Base-by-base conservation (phyloP, 2,888 invertebrate species). In the Capitulum mitella region DNA sequence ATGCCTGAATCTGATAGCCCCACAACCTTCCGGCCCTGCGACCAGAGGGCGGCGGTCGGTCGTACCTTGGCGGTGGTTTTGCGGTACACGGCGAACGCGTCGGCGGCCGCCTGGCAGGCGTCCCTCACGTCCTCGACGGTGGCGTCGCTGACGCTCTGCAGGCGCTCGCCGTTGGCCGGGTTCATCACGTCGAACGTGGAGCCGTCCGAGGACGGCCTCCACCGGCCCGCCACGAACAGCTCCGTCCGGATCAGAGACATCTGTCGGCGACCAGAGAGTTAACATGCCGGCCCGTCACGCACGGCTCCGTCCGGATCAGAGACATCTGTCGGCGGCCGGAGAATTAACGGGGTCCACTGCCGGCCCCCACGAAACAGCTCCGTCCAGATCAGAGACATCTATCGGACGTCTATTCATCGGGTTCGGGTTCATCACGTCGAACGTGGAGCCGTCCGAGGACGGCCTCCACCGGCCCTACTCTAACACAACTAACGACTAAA, bases 11-110 rank as follows among this genome's bases (percentile, higher is more conserved):
- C n/a, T n/a, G n/a, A n/a, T n/a, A n/a, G n/a, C n/a, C n/a, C n/a
- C n/a, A n/a, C n/a, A n/a, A n/a, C n/a, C n/a, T n/a, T n/a, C n/a
- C n/a, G n/a, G n/a, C n/a, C n/a, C n/a, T n/a, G n/a, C n/a, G n/a
- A n/a, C n/a, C n/a, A n/a, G n/a, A n/a, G n/a, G n/a, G n/a, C n/a
- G n/a, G n/a, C 6, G 58, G 5, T 26, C 29, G 29, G 61, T 32
- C n/a, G 61, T 32, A 61, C 61, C 70, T 78, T 81, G 70, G 76
- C 79, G 58, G 78, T 80, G 48, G 40, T 80, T 75, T n/a, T 80
- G 51, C 78, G 79, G 81, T 80, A 81, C 2, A 70, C 74, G 37
- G 78, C 43, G 77, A 78, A 80, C 0, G 81, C 81, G n/a, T n/a
- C 51, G 8, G 46, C 58, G 22, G 81, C 81, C 8, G 79, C 77